Evolutionary conservation across 2,888 invertebrate species (phyloP), one percentile per base, ranked within the genome.

Genomic region (Gisinianus flammeolus): DNA sequence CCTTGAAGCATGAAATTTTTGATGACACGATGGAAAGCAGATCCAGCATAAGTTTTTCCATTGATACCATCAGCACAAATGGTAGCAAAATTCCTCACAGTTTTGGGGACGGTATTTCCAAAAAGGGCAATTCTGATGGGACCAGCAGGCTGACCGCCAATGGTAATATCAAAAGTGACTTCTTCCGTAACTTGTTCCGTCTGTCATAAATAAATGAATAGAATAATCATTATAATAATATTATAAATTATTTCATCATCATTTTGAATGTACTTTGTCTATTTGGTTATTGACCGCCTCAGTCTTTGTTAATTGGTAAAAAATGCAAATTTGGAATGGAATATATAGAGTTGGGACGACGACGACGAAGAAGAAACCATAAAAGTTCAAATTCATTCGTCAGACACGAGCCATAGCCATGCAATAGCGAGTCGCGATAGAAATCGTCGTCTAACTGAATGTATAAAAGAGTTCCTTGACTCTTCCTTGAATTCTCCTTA

Each of bases 1-100:
- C 95, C 96, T 91, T 97, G 96, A 85, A 97, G 92, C 92, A 97
- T 94, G 87, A 97, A 96, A 83, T 94, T 91, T 86, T 93, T 92
- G 83, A 97, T 93, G 77, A 97, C 92, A 22, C 96, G 90, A 88
- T 95, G 95, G 87, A 97, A 95, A 83, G 88, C 90, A 3, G 93
- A 91, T 19, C 93, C 94, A 83, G 91, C 91, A 86, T 95, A 97
- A 1, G 91, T 91, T 86, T 90, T 91, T 28, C 93, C 94, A 82
- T 92, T 89, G 78, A 94, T 90, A 10, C 94, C 94, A 28, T 90
- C 90, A 16, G 91, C 89, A 30, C 95, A 93, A 44, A 97, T 89
- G n/a, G 92, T 90, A 82, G 92, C 90, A 86, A 97, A 97, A 87
- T 97, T 97, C 85, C 92, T 90, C 0, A 93, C 94, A 0, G 97